These are phyloP conservation scores for Delichon dasypus DNA, from an alignment of 2,797 vertebrate genomes.

Conservation along the genomic window DNA sequence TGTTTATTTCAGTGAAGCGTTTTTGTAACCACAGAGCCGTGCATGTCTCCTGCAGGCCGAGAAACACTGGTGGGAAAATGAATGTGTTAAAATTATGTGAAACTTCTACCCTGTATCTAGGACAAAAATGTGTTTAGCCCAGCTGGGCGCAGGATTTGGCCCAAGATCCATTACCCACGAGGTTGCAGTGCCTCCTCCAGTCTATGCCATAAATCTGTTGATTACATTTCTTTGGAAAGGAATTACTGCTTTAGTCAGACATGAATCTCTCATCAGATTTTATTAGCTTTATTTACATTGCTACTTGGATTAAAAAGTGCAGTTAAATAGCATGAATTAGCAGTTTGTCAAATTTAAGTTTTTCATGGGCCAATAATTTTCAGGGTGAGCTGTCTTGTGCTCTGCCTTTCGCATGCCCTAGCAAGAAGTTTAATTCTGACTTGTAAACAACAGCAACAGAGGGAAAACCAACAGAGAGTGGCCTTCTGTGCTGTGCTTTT, in stretches of 20 bases:
- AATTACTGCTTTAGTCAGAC: constrained; percentile 14
- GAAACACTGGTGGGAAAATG: neutral
- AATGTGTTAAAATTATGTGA: neutral
- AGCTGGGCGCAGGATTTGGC: neutral
- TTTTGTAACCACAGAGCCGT: neutral
- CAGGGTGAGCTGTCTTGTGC: neutral
- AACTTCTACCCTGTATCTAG: neutral
- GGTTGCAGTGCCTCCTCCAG: neutral
- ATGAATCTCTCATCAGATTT: constrained; percentile 49
- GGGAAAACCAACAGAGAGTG: neutral
- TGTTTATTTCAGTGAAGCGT: neutral
- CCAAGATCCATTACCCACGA: neutral
- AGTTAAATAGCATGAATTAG: neutral
- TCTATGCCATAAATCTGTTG: neutral
- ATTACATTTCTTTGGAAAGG: constrained; percentile 17
- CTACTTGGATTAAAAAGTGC: constrained; percentile 33
- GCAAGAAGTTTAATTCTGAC: neutral
- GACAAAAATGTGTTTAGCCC: neutral
- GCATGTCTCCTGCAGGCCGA: accelerated
- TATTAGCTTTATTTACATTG: constrained; percentile 49
- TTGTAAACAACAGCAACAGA: neutral
- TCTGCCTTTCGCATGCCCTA: neutral
- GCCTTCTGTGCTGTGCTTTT: neutral
- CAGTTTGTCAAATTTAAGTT: constrained; percentile 29
- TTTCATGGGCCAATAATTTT: neutral